These are phyloP conservation scores for Scaptomyza caliginosa DNA, from an alignment of 2,888 invertebrate genomes.

Conservation along the genomic window DNA sequence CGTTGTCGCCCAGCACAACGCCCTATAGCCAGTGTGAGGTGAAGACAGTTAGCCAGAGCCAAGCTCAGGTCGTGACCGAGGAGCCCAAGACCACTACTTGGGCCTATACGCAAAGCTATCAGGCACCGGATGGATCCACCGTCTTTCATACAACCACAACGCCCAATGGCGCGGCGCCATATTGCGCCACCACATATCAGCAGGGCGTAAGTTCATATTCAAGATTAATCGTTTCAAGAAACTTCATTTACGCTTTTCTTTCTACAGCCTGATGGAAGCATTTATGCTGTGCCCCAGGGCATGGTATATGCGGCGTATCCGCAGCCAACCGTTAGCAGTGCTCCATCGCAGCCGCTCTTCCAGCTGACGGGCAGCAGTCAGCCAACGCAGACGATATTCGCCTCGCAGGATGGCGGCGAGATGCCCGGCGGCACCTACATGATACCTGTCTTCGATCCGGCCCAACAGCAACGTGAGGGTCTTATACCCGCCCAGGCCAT, in stretches of 20 bases:
- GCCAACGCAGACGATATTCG: conserved; percentile 59
- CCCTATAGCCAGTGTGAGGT: conserved; percentile 79
- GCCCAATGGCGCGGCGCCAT: conserved; percentile 78
- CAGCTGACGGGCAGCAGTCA: conserved; percentile 65
- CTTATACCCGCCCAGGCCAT: conserved; percentile 82
- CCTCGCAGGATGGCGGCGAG: conserved; percentile 78
- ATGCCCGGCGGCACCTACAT: conserved; percentile 83
- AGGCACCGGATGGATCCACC: conserved; percentile 82
- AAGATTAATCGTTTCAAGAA: neutral
- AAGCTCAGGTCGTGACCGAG: conserved; percentile 56
- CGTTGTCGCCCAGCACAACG: conserved; percentile 81
- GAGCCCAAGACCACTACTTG: conserved; percentile 78
- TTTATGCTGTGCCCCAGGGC: conserved; percentile 84
- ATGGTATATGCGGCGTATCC: conserved; percentile 84
- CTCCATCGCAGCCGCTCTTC: conserved; percentile 65
- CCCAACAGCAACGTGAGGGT: conserved; percentile 80
- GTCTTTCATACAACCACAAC: conserved; percentile 82
- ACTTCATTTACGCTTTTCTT: neutral
- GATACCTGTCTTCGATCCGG: conserved; percentile 84
- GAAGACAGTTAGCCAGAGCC: conserved; percentile 60
- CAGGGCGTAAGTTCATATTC: conserved; percentile 78
- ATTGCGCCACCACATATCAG: conserved; percentile 84
- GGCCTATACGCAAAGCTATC: conserved; percentile 83
- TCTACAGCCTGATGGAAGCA: conserved; percentile 83
- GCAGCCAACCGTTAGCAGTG: conserved; percentile 73